These are phyloP conservation scores for Cylindroiulus punctatus DNA, from an alignment of 2,888 invertebrate species.

Conservation along the genomic window DNA sequence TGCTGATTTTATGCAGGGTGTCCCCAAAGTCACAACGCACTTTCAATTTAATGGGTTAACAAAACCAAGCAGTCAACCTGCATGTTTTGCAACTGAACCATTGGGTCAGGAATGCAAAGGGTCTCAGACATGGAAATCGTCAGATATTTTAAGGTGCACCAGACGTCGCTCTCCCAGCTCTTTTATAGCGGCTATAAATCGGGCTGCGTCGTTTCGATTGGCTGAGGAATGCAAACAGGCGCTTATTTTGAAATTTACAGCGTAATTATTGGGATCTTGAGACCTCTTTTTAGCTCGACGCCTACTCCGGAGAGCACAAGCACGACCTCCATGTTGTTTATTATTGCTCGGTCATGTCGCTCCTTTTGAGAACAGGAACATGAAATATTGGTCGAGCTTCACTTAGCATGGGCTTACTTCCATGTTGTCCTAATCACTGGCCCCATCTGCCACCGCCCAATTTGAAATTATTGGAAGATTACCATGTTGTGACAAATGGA, in stretches of 20 bases:
- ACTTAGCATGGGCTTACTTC: neutral
- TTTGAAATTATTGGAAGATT: neutral
- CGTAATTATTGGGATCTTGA: neutral
- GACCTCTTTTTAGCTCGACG: conserved; percentile 11
- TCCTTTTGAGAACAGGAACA: conserved; percentile 7
- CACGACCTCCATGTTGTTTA: conserved; percentile 34
- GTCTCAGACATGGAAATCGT: too few species aligned
- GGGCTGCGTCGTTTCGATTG: neutral
- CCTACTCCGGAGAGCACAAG: neutral
- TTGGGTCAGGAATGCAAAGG: too few species aligned
- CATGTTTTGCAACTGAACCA: too few species aligned
- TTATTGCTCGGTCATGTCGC: conserved; percentile 31
- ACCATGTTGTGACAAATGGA: neutral
- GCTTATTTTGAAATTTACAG: neutral
- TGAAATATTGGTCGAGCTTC: neutral
- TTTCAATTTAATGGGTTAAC: too few species aligned
- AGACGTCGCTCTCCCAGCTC: too few species aligned
- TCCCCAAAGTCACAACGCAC: too few species aligned
- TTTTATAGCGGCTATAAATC: too few species aligned
- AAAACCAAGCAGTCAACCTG: too few species aligned
- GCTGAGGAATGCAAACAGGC: neutral
- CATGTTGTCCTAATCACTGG: neutral
- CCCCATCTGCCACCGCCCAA: conserved; percentile 16
- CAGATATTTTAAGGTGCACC: too few species aligned
- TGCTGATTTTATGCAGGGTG: too few species aligned